Evolutionary conservation across 2,888 invertebrate genomes (phyloP), one percentile per base, ranked within the genome.

Genomic region (Proisotoma minuta): DNA sequence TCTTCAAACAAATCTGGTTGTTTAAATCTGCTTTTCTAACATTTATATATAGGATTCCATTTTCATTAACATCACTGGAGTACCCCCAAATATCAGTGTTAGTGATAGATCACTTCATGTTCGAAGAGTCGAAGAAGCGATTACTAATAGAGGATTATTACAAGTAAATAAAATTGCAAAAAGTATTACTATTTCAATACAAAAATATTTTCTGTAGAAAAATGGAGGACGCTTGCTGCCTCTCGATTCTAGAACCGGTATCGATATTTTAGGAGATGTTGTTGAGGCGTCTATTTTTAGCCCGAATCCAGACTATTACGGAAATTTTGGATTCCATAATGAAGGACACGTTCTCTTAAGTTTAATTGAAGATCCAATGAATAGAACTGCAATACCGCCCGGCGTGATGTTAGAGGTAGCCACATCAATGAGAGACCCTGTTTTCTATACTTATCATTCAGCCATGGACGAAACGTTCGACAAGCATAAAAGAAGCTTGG

Each of bases 401-500:
- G 50, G 50, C 8, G 50, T 50, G 23, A 50, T 50, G 50, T 5
- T 50, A 4, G 50, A 50, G 20, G 50, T 34, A 15, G 34, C 34
- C 8, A 34, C 34, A 8, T 34, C 34, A 15, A 34, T 34, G 34
- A 34, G 34, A 34, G 91, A 92, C 78, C 91, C 91, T 0, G 79
- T 87, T 23, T 91, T 91, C 81, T 91, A 91, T 79, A 85, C 88
- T 76, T 91, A 88, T 88, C 91, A 92, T 75, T 82, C 87, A 0
- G 87, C 84, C 76, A 80, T 91, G 24, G 88, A 91, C 74, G 86
- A 88, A 70, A 79, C 91, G 28, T 91, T 91, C 82, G 82, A 84
- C 71, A 82, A 84, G 68, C 85, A 86, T 78, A 91, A 91, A 78
- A 80, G 81, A 65, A 85, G 84, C 15, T 79, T 91, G 26, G 80